phyloP scores from a whole-genome alignment of 2,888 invertebrate species.

The Eupsilia transversa region DNA sequence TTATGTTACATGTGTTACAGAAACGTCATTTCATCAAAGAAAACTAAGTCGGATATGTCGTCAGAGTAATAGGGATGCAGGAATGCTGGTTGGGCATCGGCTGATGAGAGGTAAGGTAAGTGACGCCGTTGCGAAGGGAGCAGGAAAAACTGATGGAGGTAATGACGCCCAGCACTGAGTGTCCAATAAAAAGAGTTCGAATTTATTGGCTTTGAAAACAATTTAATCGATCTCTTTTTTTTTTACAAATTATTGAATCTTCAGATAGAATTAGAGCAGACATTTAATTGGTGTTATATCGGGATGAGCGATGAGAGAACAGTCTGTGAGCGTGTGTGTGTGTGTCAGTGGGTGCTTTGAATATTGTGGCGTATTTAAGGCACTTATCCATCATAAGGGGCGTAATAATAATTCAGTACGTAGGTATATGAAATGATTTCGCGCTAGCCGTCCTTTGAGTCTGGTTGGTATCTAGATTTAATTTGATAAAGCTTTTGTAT shows the following conservation, averaged over 20 bases:
- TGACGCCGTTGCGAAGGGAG: conserved; percentile 46
- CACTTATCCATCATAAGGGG: conserved; percentile 48
- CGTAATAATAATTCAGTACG: conserved; percentile 33
- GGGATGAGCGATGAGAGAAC: conserved; percentile 46
- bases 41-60: background rate
- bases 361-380: conserved; percentile 47
- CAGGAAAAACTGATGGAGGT: conserved; percentile 48
- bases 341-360: no score
- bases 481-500: conserved; percentile 9
- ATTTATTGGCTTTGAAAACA: conserved; percentile 45
- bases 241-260: conserved; percentile 34
- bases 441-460: background rate
- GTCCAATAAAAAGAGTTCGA: conserved; percentile 51
- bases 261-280: conserved; percentile 34
- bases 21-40: background rate
- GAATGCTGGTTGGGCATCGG: conserved; percentile 4
- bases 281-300: conserved; percentile 9
- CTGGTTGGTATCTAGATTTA: background rate
- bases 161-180: conserved; percentile 48
- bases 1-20: background rate
- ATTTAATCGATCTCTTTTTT: conserved; percentile 32
- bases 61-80: conserved; percentile 17
- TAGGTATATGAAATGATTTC: conserved; percentile 14
- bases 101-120: conserved; percentile 53
- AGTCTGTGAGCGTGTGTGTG: no score